These are phyloP conservation scores for Podarcis raffonei DNA, from an alignment of 2,113 vertebrate species.

Conservation along the genomic window DNA sequence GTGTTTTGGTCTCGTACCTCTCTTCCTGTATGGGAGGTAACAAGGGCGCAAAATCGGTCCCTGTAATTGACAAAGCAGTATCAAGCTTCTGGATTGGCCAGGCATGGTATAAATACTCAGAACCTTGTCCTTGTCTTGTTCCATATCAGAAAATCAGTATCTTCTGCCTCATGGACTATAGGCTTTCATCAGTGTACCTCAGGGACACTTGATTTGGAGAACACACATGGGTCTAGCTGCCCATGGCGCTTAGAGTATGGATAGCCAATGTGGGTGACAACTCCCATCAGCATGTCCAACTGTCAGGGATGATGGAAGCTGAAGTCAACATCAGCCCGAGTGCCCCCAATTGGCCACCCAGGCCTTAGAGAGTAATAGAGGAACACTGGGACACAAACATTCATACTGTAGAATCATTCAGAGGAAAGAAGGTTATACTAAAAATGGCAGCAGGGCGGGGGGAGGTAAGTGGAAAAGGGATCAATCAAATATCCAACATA, in stretches of 20 bases:
- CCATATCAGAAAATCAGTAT: not conserved
- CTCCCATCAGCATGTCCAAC: no score
- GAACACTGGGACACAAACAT: not conserved
- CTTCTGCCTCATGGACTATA: not conserved
- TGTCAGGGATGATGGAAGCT: no score
- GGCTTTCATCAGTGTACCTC: not conserved
- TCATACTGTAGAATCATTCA: not conserved
- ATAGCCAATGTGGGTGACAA: no score
- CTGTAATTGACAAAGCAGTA: not conserved
- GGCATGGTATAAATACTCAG: not conserved
- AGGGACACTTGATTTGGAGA: not conserved
- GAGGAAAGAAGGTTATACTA: not conserved
- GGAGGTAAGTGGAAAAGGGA: not conserved
- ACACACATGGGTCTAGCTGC: not conserved
- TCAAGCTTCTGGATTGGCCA: not conserved
- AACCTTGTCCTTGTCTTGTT: not conserved
- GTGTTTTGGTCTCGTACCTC: not conserved
- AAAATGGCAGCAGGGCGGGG: not conserved
- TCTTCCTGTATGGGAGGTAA: not conserved
- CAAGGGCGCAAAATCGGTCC: not conserved
- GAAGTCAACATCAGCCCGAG: no score
- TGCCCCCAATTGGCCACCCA: no score
- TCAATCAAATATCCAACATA: not conserved
- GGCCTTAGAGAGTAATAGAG: not conserved
- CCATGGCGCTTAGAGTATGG: not conserved